Base-by-base conservation (phyloP, 2,888 invertebrate genomes). In the Plagodis pulveraria region DNA sequence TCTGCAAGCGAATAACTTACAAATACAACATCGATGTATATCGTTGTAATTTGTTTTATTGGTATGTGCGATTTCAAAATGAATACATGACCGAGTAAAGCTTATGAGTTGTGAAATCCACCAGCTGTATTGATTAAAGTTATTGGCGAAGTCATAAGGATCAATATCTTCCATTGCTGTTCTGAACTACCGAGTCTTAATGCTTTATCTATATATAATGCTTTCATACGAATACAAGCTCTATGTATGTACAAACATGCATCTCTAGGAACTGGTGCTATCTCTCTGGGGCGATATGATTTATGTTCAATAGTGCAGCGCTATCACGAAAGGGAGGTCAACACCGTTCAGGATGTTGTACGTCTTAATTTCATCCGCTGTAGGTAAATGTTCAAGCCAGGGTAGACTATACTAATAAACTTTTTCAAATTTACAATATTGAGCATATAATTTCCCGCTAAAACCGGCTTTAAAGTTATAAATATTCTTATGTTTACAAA, bases 301-400 rank as follows among this genome's bases (percentile, higher is more conserved):
- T 85, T 83, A 85, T 82, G 74, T 70, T 72, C 71, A 71, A 72
- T 69, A 73, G 67, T 68, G 67, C 61, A 62, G 65, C 72, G 75
- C 76, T 84, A 83, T 81, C 81, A 78, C 56, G 62, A 67, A 71
- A 73, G 72, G 71, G 76, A 80, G 82, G 85, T 83, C 84, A 83
- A 75, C 74, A 72, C 68, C 76, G 74, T 74, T 81, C 82, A 87
- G 83, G 85, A 86, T 86, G 84, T 81, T 79, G 78, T 66, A 78
- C 78, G 76, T 84, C 85, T 87, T 83, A 83, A 86, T 83, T 82
- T 81, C 76, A 78, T 75, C 72, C 72, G 63, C 70, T 73, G 67
- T 70, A 70, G 65, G 65, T 54, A 36, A 41, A 41, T 41, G 41
- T 41, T 41, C 47, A 47, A 47, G 41, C 55, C 48, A 65, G 70